phyloP scores from a whole-genome alignment of 2,888 invertebrate genomes.

The Drosophila trichaetosa region DNA sequence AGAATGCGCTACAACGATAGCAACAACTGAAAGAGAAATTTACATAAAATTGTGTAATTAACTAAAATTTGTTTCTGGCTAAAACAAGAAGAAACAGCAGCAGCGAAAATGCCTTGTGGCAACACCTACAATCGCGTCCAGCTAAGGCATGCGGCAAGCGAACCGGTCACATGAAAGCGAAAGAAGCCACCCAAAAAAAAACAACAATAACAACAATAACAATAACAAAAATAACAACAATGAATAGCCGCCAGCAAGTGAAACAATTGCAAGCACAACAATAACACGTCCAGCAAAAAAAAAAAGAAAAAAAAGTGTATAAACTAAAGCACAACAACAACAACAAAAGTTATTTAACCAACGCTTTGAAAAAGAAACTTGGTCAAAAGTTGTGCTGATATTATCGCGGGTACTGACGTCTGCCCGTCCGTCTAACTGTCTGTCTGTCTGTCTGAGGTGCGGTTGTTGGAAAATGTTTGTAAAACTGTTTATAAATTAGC shows the following conservation, averaged over 20 bases:
- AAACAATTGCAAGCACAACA: constrained; percentile 58
- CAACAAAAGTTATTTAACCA: constrained; percentile 67
- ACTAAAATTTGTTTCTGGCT: constrained; percentile 44
- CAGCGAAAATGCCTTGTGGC: constrained; percentile 41
- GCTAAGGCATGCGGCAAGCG: constrained; percentile 39
- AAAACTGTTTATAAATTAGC: constrained; percentile 65
- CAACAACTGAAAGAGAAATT: constrained; percentile 67
- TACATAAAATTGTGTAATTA: constrained; percentile 79
- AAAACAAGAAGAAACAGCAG: constrained; percentile 45
- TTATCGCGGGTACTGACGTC: constrained; percentile 40
- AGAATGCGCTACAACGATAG: constrained; percentile 54
- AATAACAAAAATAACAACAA: constrained; percentile 11
- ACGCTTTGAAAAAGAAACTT: constrained; percentile 61
- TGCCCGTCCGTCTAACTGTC: background rate
- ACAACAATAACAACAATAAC: constrained; percentile 19
- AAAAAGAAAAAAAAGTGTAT: constrained; percentile 7
- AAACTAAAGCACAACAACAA: constrained; percentile 17
- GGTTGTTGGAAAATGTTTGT: constrained; percentile 42
- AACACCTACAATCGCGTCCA: constrained; percentile 60
- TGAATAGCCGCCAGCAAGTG: constrained; percentile 48
- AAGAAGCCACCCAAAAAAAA: constrained; percentile 54
- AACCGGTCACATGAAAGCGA: constrained; percentile 61
- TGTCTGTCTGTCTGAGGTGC: constrained; percentile 11
- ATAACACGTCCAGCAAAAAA: constrained; percentile 37
- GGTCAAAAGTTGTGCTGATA: constrained; percentile 65